Evolutionary conservation across 2,113 vertebrate genomes (phyloP).

Genomic region (Scophthalmus maximus): DNA sequence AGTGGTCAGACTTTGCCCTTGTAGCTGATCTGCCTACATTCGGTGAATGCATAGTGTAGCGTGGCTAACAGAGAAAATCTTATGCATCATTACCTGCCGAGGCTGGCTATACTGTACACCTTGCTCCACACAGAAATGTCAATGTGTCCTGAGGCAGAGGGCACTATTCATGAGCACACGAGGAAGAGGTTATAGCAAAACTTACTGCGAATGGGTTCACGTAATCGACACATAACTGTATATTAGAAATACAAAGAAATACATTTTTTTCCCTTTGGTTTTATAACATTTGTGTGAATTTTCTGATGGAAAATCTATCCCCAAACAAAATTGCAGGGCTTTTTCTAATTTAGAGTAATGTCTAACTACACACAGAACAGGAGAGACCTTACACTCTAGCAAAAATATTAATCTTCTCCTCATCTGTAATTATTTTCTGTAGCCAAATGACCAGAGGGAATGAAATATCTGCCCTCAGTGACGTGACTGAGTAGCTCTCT

Average conservation of each 20-base stretch:
- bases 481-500: slow-evolving; percentile 78
- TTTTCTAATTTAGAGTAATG: background rate
- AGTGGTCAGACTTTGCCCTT: slow-evolving; percentile 45
- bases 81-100: slow-evolving; percentile 58
- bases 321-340: slow-evolving; percentile 17
- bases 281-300: background rate
- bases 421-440: slow-evolving; percentile 62
- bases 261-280: background rate
- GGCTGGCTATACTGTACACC: slow-evolving; percentile 39
- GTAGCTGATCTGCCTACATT: slow-evolving; percentile 27
- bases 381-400: slow-evolving; percentile 6
- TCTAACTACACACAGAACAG: slow-evolving; percentile 13
- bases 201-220: background rate
- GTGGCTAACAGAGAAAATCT: slow-evolving; percentile 49
- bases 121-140: slow-evolving; percentile 45
- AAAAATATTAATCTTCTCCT: slow-evolving; percentile 61
- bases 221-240: background rate
- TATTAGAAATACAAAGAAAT: slow-evolving; percentile 6
- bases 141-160: slow-evolving; percentile 48
- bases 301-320: slow-evolving; percentile 10
- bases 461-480: slow-evolving; percentile 55
- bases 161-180: slow-evolving; percentile 12
- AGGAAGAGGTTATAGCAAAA: background rate
- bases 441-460: slow-evolving; percentile 68
- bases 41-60: slow-evolving; percentile 20